Conservation (phyloP, 1,140 invertebrate species). For the Pseudomyrmex flavicornis region DNA sequence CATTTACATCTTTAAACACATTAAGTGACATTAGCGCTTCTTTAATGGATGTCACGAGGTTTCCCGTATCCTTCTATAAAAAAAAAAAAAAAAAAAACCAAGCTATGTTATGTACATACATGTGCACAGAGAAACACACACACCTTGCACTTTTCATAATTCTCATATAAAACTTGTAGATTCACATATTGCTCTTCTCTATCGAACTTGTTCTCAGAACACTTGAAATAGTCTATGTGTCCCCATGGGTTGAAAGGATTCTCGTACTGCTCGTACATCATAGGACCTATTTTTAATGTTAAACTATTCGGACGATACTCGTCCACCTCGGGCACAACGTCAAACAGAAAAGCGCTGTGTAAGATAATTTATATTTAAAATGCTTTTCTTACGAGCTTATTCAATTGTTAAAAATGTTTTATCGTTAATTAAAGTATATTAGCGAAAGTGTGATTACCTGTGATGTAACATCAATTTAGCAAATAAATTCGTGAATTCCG, state of each 20-base stretch:
- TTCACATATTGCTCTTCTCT: conserved; percentile 56
- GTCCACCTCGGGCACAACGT: conserved; percentile 72
- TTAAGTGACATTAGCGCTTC: conserved; percentile 54
- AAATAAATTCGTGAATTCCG: conserved; percentile 65
- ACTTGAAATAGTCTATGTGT: conserved; percentile 52
- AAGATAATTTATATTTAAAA: conserved; percentile 23
- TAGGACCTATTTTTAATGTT: conserved; percentile 69
- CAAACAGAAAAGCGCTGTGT: conserved; percentile 73
- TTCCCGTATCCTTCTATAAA: conserved; percentile 58
- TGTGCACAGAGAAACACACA: no score
- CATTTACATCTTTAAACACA: conserved; percentile 55
- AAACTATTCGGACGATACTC: conserved; percentile 62
- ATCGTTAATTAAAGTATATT: conserved; percentile 16
- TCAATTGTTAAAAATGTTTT: no score
- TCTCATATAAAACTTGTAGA: conserved; percentile 63
- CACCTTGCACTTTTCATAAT: conserved; percentile 71
- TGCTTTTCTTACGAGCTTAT: conserved; percentile 16
- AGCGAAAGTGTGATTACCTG: conserved; percentile 39
- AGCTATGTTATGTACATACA: not conserved
- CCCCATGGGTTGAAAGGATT: conserved; percentile 47
- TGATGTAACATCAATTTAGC: conserved; percentile 53
- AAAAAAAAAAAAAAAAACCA: not conserved
- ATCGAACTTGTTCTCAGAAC: conserved; percentile 23
- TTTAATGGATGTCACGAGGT: conserved; percentile 50
- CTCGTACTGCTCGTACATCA: not conserved